Conservation (phyloP, 2,113 vertebrate genomes). For the Polypterus bichir region DNA sequence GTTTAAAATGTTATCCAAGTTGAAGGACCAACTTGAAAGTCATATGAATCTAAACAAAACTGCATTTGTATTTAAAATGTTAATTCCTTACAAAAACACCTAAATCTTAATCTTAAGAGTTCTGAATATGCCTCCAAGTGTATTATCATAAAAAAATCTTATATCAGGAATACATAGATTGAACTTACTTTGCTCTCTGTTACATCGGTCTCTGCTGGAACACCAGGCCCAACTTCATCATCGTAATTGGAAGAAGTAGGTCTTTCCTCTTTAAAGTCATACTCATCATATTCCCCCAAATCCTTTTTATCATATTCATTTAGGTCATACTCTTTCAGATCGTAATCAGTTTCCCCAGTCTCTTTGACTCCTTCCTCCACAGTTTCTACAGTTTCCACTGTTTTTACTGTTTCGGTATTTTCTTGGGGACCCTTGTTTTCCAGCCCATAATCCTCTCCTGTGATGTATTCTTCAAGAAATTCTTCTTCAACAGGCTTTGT, state of each 20-base stretch:
- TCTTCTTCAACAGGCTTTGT: slow-evolving; percentile 76
- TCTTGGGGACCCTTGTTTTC: slow-evolving; percentile 61
- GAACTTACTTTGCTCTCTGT: slow-evolving; percentile 82
- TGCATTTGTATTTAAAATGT: too few relatives aligned
- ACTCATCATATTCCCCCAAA: slow-evolving; percentile 57
- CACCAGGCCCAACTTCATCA: slow-evolving; percentile 86
- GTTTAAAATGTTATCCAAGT: too few relatives aligned
- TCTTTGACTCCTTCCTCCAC: slow-evolving; percentile 24
- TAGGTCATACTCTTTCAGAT: slow-evolving; percentile 82
- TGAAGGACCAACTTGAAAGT: too few relatives aligned
- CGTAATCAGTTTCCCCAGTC: slow-evolving; percentile 42
- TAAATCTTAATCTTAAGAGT: too few relatives aligned
- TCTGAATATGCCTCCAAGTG: too few relatives aligned
- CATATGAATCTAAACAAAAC: too few relatives aligned
- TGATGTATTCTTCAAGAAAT: slow-evolving; percentile 68
- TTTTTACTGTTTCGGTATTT: slow-evolving; percentile 16
- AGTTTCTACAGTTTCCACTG: not conserved
- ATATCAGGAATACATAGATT: slow-evolving; percentile 3
- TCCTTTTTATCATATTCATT: slow-evolving; percentile 50
- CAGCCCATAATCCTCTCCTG: slow-evolving; percentile 65
- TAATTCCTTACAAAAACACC: too few relatives aligned
- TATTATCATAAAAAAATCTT: too few relatives aligned
- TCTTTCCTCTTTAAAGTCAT: slow-evolving; percentile 63
- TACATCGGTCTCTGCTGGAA: slow-evolving; percentile 84
- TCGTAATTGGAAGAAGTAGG: slow-evolving; percentile 33